These are phyloP conservation scores for Antigone vipio DNA, from an alignment of 2,113 vertebrate genomes.

Conservation along the genomic window DNA sequence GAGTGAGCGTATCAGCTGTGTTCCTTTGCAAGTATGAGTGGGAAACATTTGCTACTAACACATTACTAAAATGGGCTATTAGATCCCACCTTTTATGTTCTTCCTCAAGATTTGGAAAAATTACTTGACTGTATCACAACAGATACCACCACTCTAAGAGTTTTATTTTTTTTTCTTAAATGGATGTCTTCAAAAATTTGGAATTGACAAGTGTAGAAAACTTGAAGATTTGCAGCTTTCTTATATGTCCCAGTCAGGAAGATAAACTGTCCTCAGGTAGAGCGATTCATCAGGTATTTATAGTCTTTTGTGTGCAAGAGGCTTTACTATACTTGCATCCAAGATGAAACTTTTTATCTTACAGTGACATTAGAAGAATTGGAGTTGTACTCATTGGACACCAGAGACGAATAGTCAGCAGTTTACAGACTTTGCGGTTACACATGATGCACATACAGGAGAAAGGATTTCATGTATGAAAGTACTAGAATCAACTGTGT, in stretches of 20 bases:
- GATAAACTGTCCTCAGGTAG: not conserved
- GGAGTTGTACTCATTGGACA: conserved; percentile 95
- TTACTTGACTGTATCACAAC: not conserved
- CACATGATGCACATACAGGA: conserved; percentile 95
- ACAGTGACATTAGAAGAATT: conserved; percentile 93
- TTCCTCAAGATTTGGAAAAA: not conserved
- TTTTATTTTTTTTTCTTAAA: not conserved
- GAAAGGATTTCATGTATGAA: conserved; percentile 97
- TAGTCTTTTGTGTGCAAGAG: not conserved
- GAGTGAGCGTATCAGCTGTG: not conserved
- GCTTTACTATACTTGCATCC: not conserved
- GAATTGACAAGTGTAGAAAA: not conserved
- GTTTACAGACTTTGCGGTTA: conserved; percentile 92
- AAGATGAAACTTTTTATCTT: conserved; percentile 57
- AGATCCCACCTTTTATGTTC: not conserved
- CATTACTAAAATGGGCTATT: not conserved
- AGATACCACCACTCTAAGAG: not conserved
- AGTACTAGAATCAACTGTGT: conserved; percentile 75
- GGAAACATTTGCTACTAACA: not conserved
- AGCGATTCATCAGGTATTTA: not conserved
- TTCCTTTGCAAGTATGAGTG: not conserved
- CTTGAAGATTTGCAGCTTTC: not conserved
- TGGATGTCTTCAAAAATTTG: not conserved
- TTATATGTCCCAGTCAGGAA: not conserved
- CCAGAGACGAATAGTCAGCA: conserved; percentile 96